Conservation (phyloP, 2,888 invertebrate genomes). For the Phytoseiulus persimilis region DNA sequence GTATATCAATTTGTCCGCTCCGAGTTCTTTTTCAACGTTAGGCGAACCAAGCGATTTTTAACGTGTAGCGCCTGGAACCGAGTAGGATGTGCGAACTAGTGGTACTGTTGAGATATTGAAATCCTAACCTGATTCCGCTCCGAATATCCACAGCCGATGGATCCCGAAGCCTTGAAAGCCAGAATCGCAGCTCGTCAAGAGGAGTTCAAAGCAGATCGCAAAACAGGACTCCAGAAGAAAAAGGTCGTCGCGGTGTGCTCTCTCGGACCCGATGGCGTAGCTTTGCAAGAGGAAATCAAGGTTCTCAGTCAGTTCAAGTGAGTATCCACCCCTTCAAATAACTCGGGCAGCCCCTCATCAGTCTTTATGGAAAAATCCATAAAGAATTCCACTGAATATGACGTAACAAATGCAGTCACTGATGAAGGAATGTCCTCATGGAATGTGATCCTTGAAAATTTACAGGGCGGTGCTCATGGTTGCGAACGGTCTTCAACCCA, state of each 20-base stretch:
- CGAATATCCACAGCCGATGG: not conserved
- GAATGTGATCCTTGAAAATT: not conserved
- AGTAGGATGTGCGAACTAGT: not conserved
- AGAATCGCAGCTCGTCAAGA: conserved; percentile 22
- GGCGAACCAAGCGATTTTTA: not conserved
- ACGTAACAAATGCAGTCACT: too few relatives aligned
- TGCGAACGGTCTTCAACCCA: not conserved
- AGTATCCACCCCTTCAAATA: too few relatives aligned
- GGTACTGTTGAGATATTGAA: not conserved
- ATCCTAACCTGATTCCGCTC: not conserved
- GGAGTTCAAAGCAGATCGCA: conserved; percentile 30
- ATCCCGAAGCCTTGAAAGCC: conserved; percentile 24
- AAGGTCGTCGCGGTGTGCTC: conserved; percentile 23
- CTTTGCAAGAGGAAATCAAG: conserved; percentile 7
- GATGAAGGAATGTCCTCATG: too few relatives aligned
- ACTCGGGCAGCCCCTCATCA: too few relatives aligned
- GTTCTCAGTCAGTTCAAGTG: conserved; percentile 27
- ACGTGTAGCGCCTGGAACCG: not conserved
- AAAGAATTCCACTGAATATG: too few relatives aligned
- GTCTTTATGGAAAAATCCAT: too few relatives aligned
- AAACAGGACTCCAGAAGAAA: conserved; percentile 19
- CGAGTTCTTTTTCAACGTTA: too few relatives aligned
- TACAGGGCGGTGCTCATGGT: conserved; percentile 29
- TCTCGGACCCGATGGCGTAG: not conserved
- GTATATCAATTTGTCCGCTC: not conserved